Evolutionary conservation across 2,888 invertebrate species (phyloP), one percentile per base, ranked within the genome.

Genomic region (Meganola albula): DNA sequence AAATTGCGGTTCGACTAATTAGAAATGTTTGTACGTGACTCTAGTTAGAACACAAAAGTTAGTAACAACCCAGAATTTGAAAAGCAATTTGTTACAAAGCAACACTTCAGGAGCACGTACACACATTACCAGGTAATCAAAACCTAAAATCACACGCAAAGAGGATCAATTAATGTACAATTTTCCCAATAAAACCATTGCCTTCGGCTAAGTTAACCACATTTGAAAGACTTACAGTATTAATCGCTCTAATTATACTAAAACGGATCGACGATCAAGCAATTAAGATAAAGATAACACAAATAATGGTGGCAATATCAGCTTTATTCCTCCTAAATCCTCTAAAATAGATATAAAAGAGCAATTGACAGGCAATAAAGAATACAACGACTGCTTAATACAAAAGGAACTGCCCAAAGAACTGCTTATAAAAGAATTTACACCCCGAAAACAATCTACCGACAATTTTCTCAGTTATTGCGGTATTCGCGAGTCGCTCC

Each of bases 261-360:
- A 61, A 58, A 36, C 25, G 39, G 53, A 67, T 52, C 57, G 64
- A 61, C n/a, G n/a, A 59, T 63, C 61, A 59, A 67, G 56, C 74
- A 65, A 72, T 84, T 82, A 62, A 84, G 83, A 84, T 82, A 38
- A 29, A 73, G 79, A 80, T 82, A 77, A 52, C 34, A 58, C 54
- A 53, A 71, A 66, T 70, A 58, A 72, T 66, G 61, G 61, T 48
- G 51, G 44, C 56, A 60, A 65, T 49, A 69, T 62, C 44, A 44
- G 37, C 45, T 58, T 53, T 53, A 46, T 37, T 39, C 44, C 32
- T 38, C 44, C 40, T 52, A 53, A 43, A 53, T 41, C 49, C 44
- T 48, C 46, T 53, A 38, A 44, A 53, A 44, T 50, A 47, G 41
- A 43, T 41, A 50, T 58, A 55, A 59, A 57, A 53, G 36, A 27